Percentiles rank a stretch among this genome's conserved stretches.
Evolutionary conservation across 1,140 invertebrate species (phyloP).

Genomic region (Temnothorax longispinosus): DNA sequence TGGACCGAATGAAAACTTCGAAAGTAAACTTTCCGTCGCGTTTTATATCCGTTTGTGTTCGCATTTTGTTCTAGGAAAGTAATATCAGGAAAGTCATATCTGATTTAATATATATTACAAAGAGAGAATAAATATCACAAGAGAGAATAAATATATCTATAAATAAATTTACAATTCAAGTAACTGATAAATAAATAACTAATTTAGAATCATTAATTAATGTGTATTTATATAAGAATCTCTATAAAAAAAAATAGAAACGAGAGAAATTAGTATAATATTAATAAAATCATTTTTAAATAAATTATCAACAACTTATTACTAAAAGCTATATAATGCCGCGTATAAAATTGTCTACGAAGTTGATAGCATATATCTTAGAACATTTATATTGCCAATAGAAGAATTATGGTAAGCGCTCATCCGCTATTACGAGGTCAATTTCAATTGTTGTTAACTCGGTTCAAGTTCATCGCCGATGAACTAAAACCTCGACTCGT

Average conservation of each 20-base stretch:
- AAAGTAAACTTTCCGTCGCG: not conserved
- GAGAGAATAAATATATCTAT: too few relatives aligned
- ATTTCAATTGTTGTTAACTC: constrained; percentile 73
- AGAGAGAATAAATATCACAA: too few relatives aligned
- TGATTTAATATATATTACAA: not conserved
- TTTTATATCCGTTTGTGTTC: not conserved
- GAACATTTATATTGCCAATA: constrained; percentile 17
- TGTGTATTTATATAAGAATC: not conserved
- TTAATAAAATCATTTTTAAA: not conserved
- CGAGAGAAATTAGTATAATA: not conserved
- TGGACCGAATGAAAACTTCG: not conserved
- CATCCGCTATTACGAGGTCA: constrained; percentile 45
- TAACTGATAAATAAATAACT: too few relatives aligned
- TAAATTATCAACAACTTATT: not conserved
- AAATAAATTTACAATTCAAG: not conserved
- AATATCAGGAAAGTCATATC: not conserved
- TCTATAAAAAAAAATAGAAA: not conserved
- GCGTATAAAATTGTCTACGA: not conserved
- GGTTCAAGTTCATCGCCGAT: constrained; percentile 67
- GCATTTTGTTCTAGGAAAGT: not conserved
- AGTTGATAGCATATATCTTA: constrained; percentile 20
- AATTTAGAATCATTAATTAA: not conserved
- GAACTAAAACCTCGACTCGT: constrained; percentile 14
- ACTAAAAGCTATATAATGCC: not conserved
- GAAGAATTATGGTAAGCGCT: constrained; percentile 24